Conservation (phyloP, 2,113 vertebrate genomes). For the Donacobius atricapilla region DNA sequence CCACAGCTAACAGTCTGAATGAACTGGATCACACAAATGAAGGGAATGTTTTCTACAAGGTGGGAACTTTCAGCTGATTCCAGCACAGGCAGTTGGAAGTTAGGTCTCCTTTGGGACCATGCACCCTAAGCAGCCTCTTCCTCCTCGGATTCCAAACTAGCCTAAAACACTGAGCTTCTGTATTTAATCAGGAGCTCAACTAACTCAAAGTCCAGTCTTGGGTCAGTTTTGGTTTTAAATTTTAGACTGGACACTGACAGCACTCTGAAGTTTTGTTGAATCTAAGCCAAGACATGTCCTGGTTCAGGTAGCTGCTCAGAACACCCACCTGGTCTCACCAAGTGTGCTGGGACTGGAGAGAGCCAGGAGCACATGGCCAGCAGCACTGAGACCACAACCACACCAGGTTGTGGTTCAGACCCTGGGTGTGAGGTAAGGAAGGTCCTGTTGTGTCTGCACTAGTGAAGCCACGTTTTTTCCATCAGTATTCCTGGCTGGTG, state of each 20-base stretch:
- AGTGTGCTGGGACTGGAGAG: neutral
- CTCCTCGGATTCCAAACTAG: neutral
- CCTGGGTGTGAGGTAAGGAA: neutral
- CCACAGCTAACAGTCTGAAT: neutral
- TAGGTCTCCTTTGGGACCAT: neutral
- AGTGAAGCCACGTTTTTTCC: neutral
- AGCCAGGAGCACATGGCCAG: neutral
- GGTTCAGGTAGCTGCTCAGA: neutral
- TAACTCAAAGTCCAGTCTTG: neutral
- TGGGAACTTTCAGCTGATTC: neutral
- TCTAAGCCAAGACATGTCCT: neutral
- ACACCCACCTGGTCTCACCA: neutral
- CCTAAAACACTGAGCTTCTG: neutral
- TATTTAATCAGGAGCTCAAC: neutral
- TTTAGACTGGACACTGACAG: neutral
- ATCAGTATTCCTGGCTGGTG: neutral
- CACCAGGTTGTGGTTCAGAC: neutral
- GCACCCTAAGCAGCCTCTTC: neutral
- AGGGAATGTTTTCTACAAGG: neutral
- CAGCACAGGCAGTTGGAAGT: neutral
- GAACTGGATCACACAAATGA: neutral
- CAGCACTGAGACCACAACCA: neutral
- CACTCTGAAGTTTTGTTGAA: neutral
- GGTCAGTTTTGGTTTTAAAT: neutral
- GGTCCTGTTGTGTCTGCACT: neutral